A percentile compares a stretch with the other conserved stretches of the same genome.
These are phyloP conservation scores for Hemichromis elongatus DNA, from an alignment of 2,113 vertebrate genomes.

Conservation along the genomic window DNA sequence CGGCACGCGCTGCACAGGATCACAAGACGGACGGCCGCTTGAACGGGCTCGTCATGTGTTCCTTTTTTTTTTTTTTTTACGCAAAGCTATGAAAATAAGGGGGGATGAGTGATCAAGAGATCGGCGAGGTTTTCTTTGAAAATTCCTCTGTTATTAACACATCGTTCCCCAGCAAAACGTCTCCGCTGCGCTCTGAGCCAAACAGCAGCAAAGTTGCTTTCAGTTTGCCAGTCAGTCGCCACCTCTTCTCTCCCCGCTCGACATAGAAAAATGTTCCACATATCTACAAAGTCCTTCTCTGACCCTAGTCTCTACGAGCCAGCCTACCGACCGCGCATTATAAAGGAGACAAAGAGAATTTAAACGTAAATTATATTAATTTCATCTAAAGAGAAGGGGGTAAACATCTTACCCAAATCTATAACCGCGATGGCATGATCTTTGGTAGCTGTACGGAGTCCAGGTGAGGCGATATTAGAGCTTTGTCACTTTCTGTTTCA, in stretches of 20 bases:
- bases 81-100: conserved; percentile 2
- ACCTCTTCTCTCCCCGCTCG: background rate
- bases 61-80: conserved; percentile 54
- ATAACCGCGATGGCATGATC: conserved; percentile 56
- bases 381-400: background rate
- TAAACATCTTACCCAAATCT: conserved; percentile 64
- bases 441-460: conserved; percentile 33
- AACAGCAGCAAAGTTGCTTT: conserved; percentile 45
- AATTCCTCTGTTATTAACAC: background rate
- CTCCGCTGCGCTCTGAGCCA: background rate
- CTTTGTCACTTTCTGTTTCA: conserved; percentile 44
- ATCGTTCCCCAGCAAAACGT: background rate
- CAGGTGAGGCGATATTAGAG: conserved; percentile 15
- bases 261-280: background rate
- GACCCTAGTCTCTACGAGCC: conserved; percentile 4
- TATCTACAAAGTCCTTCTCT: conserved; percentile 6
- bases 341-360: background rate
- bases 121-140: background rate
- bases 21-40: background rate
- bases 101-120: background rate
- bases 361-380: conserved; percentile 1
- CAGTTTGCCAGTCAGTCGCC: conserved; percentile 1
- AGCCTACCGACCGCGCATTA: background rate
- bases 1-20: background rate
- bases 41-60: background rate